These are phyloP conservation scores for Baronia brevicornis DNA, from an alignment of 2,888 invertebrate species.

Conservation along the genomic window DNA sequence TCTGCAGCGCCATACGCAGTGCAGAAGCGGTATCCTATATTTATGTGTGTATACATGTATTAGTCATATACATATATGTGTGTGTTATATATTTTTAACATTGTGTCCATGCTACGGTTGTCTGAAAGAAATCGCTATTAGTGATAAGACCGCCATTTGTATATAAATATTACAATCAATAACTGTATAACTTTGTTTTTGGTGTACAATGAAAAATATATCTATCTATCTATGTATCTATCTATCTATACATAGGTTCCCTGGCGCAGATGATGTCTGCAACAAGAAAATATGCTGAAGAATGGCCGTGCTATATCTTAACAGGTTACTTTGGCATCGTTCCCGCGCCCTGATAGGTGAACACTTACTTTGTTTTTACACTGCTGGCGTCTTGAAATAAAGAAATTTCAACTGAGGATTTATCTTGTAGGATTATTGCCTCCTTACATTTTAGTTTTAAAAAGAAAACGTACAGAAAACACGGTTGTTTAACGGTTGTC, in stretches of 20 bases:
- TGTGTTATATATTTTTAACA: no score
- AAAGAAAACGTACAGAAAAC: no score
- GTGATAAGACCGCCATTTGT: no score
- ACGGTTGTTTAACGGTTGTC: no score
- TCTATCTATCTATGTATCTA: no score
- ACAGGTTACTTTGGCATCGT: conserved; percentile 54
- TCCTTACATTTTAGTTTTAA: conserved; percentile 20
- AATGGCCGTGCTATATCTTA: conserved; percentile 1
- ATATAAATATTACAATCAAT: no score
- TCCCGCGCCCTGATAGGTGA: conserved; percentile 47
- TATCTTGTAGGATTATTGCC: conserved; percentile 26
- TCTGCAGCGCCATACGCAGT: no score
- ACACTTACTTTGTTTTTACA: conserved; percentile 21
- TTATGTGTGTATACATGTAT: conserved; percentile 15
- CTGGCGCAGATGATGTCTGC: conserved; percentile 10
- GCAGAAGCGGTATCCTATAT: conserved; percentile 1
- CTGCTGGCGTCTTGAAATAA: conserved; percentile 30
- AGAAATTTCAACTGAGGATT: conserved; percentile 37
- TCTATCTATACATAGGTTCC: conserved; percentile 11
- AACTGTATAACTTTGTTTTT: no score
- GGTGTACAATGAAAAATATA: no score
- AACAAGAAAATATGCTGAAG: no score
- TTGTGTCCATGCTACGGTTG: no score
- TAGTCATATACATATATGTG: conserved; percentile 19
- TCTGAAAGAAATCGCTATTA: no score